These are phyloP conservation scores for Catocala fraxini DNA, from an alignment of 2,888 invertebrate genomes.

Conservation along the genomic window DNA sequence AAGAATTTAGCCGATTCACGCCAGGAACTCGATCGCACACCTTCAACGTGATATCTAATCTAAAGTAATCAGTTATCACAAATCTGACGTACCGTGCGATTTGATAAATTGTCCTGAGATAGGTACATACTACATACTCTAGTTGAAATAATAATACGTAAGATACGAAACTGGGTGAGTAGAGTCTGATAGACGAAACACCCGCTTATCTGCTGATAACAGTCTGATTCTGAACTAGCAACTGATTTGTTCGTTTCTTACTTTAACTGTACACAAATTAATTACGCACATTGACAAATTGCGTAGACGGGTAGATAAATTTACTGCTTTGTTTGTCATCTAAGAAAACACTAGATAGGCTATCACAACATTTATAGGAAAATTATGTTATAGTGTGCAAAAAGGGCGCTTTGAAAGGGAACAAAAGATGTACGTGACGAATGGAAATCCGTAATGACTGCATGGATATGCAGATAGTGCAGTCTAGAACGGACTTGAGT, in stretches of 20 bases:
- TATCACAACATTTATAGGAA: too few species aligned
- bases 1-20: not conserved
- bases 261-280: not conserved
- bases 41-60: slow-evolving; percentile 48
- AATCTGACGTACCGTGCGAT: slow-evolving; percentile 51
- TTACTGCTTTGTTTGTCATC: too few species aligned
- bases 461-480: too few species aligned
- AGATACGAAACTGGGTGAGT: slow-evolving; percentile 16
- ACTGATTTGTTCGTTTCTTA: not conserved
- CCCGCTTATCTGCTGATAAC: slow-evolving; percentile 6
- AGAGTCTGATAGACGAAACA: not conserved
- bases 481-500: too few species aligned
- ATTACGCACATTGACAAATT: not conserved
- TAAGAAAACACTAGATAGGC: too few species aligned
- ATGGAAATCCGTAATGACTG: too few species aligned
- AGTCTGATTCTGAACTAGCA: not conserved
- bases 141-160: slow-evolving; percentile 6
- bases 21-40: slow-evolving; percentile 1
- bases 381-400: too few species aligned
- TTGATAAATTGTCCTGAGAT: slow-evolving; percentile 23
- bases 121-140: slow-evolving; percentile 7
- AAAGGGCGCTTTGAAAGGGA: too few species aligned
- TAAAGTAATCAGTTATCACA: slow-evolving; percentile 52
- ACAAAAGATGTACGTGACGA: too few species aligned
- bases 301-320: not conserved